These are phyloP conservation scores for Acanthis flammea DNA, from an alignment of 2,797 vertebrate genomes.

Conservation along the genomic window DNA sequence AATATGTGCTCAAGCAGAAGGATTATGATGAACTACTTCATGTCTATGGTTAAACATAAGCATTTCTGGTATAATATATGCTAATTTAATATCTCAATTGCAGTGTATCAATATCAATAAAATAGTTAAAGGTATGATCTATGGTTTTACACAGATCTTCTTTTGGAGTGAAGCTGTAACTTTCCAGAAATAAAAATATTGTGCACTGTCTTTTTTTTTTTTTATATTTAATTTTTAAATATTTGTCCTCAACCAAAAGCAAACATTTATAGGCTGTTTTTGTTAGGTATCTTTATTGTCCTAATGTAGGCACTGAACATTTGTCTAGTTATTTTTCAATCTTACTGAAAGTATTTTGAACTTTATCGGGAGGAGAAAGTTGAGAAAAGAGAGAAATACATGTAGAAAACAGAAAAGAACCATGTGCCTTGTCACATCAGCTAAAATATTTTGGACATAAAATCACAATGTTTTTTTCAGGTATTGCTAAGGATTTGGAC, in stretches of 20 bases:
- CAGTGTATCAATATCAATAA: background rate
- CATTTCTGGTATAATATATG: background rate
- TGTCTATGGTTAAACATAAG: background rate
- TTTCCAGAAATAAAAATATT: background rate
- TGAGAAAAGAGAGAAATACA: background rate
- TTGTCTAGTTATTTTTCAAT: background rate
- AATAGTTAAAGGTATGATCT: background rate
- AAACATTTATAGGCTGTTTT: background rate
- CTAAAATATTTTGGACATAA: background rate
- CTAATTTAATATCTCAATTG: background rate
- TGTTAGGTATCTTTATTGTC: background rate
- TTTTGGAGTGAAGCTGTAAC: background rate
- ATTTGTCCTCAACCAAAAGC: background rate
- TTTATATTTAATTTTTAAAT: background rate
- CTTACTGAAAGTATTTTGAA: background rate
- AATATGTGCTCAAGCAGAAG: conserved; percentile 3
- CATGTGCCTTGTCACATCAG: accelerated
- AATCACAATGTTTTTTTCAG: background rate
- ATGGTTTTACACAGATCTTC: background rate
- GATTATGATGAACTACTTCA: conserved; percentile 26
- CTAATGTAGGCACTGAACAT: background rate
- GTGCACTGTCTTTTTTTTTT: background rate
- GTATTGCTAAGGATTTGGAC: background rate
- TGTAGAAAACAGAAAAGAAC: background rate
- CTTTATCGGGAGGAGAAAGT: background rate